Percentiles rank a stretch among this genome's conserved stretches.
Conservation (phyloP, 2,888 invertebrate species). For the Deilephila elpenor region DNA sequence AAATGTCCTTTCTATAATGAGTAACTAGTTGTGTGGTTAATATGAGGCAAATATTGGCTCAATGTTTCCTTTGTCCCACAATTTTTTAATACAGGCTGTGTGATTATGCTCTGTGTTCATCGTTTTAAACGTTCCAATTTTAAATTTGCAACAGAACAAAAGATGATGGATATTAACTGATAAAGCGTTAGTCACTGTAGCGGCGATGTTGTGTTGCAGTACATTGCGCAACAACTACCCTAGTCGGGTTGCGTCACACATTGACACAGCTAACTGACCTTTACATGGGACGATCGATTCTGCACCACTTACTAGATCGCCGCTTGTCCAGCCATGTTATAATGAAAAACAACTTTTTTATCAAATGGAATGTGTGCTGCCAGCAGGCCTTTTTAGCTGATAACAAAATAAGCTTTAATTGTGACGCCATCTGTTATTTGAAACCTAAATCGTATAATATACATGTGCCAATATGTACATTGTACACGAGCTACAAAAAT, state of each 20-base stretch:
- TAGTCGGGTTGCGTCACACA: conserved; percentile 73
- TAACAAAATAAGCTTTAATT: not conserved
- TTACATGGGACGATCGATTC: conserved; percentile 72
- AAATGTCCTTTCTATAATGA: too few relatives aligned
- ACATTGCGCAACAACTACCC: conserved; percentile 73
- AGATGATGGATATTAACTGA: conserved; percentile 14
- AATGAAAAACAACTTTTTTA: not conserved
- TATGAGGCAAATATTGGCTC: too few relatives aligned
- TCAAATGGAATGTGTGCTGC: not conserved
- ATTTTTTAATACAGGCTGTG: too few relatives aligned
- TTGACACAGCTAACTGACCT: conserved; percentile 73
- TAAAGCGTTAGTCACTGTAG: conserved; percentile 7
- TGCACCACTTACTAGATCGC: conserved; percentile 47
- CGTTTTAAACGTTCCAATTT: not conserved
- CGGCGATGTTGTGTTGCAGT: conserved; percentile 45
- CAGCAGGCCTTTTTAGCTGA: not conserved
- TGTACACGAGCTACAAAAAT: not conserved
- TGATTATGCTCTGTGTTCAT: not conserved
- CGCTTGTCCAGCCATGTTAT: not conserved
- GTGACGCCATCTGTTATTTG: not conserved
- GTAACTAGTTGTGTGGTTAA: too few relatives aligned
- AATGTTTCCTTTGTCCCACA: too few relatives aligned
- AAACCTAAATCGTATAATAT: not conserved
- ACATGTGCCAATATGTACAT: not conserved
- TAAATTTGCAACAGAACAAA: not conserved